phyloP scores from a whole-genome alignment of 2,113 vertebrate genomes.

The Nerophis lumbriciformis region DNA sequence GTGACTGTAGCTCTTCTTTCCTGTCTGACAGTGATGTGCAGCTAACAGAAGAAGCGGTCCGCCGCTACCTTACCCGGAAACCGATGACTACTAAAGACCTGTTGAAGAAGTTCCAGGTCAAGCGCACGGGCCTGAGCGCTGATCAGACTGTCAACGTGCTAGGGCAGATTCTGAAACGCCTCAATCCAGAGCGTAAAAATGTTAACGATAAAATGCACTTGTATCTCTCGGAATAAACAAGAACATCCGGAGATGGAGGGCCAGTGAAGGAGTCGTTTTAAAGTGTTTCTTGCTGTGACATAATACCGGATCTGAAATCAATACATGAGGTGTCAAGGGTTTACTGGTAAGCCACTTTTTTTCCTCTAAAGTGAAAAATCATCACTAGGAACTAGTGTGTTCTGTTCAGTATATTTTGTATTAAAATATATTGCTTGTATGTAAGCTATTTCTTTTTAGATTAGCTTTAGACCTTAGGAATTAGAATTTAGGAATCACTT shows the following conservation, averaged over 20 bases:
- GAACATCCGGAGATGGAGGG: background rate
- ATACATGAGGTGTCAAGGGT: background rate
- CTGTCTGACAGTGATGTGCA: conserved; percentile 77
- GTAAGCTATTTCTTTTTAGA: too few species aligned
- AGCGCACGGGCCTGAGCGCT: conserved; percentile 88
- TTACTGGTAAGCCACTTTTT: background rate
- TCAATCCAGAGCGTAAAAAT: conserved; percentile 88
- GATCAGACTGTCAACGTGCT: conserved; percentile 91
- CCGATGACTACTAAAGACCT: conserved; percentile 95
- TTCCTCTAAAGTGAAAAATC: background rate
- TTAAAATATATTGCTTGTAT: too few species aligned
- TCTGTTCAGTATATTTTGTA: too few species aligned
- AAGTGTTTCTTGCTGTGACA: background rate
- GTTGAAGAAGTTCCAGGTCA: conserved; percentile 94
- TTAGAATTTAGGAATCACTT: too few species aligned
- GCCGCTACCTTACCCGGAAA: conserved; percentile 87
- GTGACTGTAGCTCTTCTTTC: background rate
- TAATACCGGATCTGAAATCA: background rate
- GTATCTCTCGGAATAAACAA: conserved; percentile 81
- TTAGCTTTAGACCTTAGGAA: too few species aligned
- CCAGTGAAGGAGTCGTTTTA: background rate
- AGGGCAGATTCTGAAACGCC: conserved; percentile 90
- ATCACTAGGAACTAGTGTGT: background rate
- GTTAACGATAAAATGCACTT: conserved; percentile 93
- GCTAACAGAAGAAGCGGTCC: conserved; percentile 85